Percentiles rank a stretch among this genome's conserved stretches.
These are phyloP conservation scores for Petrophora chlorosata DNA, from an alignment of 2,888 invertebrate species.

Conservation along the genomic window DNA sequence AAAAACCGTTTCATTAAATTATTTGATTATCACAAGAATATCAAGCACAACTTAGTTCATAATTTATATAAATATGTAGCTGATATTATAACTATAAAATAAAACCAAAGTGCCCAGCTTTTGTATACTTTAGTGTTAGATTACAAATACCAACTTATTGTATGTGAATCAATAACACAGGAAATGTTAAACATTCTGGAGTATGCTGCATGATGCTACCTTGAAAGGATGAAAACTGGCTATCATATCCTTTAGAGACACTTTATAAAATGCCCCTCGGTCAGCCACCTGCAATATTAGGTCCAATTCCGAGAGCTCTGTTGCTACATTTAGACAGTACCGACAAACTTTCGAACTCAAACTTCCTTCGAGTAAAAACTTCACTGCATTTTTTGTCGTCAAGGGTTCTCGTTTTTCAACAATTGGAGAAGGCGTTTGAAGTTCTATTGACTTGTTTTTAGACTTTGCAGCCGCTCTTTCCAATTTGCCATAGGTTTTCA, in stretches of 20 bases:
- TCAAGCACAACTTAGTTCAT: too few species aligned
- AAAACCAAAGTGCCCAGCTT: too few species aligned
- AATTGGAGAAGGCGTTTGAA: not conserved
- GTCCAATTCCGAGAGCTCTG: conserved; percentile 60
- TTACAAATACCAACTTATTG: too few species aligned
- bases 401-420: conserved; percentile 39
- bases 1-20: too few species aligned
- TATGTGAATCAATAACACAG: too few species aligned
- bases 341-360: conserved; percentile 64
- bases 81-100: too few species aligned
- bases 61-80: too few species aligned
- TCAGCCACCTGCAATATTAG: conserved; percentile 63
- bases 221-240: conserved; percentile 72
- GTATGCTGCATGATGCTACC: too few species aligned
- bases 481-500: conserved; percentile 36
- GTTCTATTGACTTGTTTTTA: not conserved
- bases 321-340: conserved; percentile 61
- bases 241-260: conserved; percentile 67
- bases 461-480: not conserved
- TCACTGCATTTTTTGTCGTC: conserved; percentile 63
- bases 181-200: too few species aligned
- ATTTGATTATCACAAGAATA: too few species aligned
- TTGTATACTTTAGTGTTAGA: too few species aligned
- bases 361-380: conserved; percentile 61
- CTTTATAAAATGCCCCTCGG: conserved; percentile 57